phyloP scores from a whole-genome alignment of 2,113 vertebrate species.

The Hucho hucho region DNA sequence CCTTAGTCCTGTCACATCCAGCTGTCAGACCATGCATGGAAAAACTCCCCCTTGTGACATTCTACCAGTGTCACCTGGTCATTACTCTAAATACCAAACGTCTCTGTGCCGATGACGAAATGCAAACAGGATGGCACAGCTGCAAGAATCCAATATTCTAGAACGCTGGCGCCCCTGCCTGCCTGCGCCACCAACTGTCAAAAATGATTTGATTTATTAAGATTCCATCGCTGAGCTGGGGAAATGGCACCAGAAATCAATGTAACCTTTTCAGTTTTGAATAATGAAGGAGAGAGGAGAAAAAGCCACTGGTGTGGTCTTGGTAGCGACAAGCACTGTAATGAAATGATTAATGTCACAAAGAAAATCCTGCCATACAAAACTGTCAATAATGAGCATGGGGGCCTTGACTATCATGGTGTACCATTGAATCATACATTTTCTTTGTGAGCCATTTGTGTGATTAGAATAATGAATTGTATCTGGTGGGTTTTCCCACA shows the following conservation, averaged over 20 bases:
- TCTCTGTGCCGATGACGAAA: slow-evolving; percentile 17
- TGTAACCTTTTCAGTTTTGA: slow-evolving; percentile 53
- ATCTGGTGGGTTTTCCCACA: too few relatives aligned
- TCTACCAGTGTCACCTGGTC: slow-evolving; percentile 33
- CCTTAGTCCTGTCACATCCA: slow-evolving; percentile 26
- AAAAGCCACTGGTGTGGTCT: slow-evolving; percentile 8
- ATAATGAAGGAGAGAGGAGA: slow-evolving; percentile 33
- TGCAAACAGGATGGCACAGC: slow-evolving; percentile 33
- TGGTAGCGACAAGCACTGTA: slow-evolving; percentile 17
- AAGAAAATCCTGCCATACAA: not conserved
- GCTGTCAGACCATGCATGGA: slow-evolving; percentile 8
- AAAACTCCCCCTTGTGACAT: slow-evolving; percentile 30
- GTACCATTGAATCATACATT: not conserved
- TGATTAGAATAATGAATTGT: not conserved
- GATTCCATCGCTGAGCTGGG: slow-evolving; percentile 27
- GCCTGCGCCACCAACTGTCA: slow-evolving; percentile 32
- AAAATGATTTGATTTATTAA: slow-evolving; percentile 44
- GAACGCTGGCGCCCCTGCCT: not conserved
- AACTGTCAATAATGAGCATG: not conserved
- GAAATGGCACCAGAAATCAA: slow-evolving; percentile 41
- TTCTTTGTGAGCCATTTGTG: not conserved
- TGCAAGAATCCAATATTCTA: slow-evolving; percentile 32
- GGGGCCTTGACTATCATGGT: too few relatives aligned
- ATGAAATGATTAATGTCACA: slow-evolving; percentile 47
- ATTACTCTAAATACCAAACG: slow-evolving; percentile 44